Base-by-base conservation (phyloP, 2,113 vertebrate genomes). In the Mastomys natalensis region DNA sequence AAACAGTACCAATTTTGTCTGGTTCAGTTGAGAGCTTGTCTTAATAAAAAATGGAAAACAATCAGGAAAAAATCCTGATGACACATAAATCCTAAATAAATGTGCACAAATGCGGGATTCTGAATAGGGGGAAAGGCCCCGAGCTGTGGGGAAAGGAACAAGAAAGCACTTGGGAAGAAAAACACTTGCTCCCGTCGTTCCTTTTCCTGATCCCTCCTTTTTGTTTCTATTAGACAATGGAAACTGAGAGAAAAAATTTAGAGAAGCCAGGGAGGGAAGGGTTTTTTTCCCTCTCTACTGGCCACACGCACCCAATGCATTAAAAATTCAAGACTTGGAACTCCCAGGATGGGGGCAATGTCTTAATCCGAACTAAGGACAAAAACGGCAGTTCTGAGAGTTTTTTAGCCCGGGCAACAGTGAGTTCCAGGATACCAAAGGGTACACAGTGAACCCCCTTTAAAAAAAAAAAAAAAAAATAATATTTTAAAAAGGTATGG, bases 111-210 rank as follows among this genome's bases (percentile, higher is more conserved):
- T 24, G 19, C 60, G 45, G 60, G 45, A 34, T 17, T 21, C 60
- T 40, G 55, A 40, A 29, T 16, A 60, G 1, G 0, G 0, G n/a
- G 7, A 15, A 62, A 43, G 26, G 2, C 1, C 24, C 6, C 26
- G 66, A 26, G 31, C 64, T 70, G 19, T 8, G 45, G 31, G 31
- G 31, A 66, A 51, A 4, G 4, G 37, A n/a, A n/a, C n/a, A n/a
- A n/a, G n/a, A n/a, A n/a, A n/a, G n/a, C n/a, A n/a, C n/a, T n/a
- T n/a, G n/a, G 34, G 10, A 55, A 55, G 53, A 13, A 55, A 55
- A 68, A 16, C 29, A 13, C 31, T 24, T 37, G 22, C 3, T 48
- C 58, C 58, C 29, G 40, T 24, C 8, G 2, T 29, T 58, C 55
- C n/a, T 7, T 34, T 10, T 7, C 45, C 40, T n/a, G 31, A 37